Percentiles rank a stretch among this genome's conserved stretches.
Evolutionary conservation across 2,113 vertebrate genomes (phyloP).

Genomic region (Climacteris rufus): DNA sequence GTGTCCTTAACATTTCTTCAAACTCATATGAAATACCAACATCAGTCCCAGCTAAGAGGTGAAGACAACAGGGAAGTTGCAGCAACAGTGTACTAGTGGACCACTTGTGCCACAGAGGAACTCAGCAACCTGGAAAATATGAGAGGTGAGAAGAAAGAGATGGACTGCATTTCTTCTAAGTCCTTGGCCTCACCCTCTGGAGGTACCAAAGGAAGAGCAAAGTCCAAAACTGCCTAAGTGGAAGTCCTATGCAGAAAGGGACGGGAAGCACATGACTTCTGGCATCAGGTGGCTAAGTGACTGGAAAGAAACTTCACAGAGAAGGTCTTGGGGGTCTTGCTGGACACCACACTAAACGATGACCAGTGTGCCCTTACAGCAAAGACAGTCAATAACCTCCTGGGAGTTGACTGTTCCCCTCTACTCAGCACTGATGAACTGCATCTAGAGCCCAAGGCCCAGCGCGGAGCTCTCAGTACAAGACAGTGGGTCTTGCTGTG

Average conservation of each 20-base stretch:
- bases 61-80: background rate
- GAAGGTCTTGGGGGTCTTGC: background rate
- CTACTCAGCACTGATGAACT: background rate
- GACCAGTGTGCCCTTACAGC: background rate
- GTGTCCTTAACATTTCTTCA: background rate
- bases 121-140: background rate
- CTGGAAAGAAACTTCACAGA: background rate
- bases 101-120: background rate
- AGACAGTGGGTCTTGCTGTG: background rate
- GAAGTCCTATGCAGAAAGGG: background rate
- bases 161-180: background rate
- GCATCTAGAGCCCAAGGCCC: background rate
- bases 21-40: background rate
- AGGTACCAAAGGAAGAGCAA: background rate
- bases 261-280: background rate
- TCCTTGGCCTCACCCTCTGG: background rate
- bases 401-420: background rate
- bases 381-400: background rate
- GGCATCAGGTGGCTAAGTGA: background rate
- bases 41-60: rapidly evolving
- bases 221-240: background rate
- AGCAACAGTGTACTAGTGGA: background rate
- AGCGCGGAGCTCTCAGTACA: background rate
- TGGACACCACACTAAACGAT: background rate
- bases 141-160: background rate